phyloP scores from a whole-genome alignment of 2,113 vertebrate species.

The Xerus inauris region DNA sequence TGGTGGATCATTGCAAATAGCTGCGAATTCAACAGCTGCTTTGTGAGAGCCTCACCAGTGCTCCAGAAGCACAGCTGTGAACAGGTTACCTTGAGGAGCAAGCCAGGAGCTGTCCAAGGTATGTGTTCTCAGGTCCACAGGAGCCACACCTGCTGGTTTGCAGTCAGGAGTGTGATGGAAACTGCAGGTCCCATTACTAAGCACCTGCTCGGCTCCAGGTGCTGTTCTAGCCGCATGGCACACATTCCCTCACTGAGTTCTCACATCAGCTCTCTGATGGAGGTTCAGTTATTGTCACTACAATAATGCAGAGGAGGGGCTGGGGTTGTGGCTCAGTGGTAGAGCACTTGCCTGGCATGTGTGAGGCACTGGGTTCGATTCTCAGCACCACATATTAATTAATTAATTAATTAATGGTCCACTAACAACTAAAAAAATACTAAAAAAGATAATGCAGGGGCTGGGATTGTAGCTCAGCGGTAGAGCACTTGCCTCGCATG shows the following conservation, averaged over 20 bases:
- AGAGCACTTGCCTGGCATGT: too few relatives aligned
- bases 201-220: neutral
- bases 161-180: neutral
- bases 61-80: neutral
- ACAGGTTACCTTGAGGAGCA: neutral
- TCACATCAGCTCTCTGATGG: neutral
- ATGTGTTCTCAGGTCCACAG: neutral
- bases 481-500: too few relatives aligned
- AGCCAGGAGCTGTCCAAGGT: neutral
- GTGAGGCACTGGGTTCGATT: too few relatives aligned
- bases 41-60: neutral
- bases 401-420: too few relatives aligned
- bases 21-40: neutral
- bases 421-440: too few relatives aligned
- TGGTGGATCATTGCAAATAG: rapidly evolving
- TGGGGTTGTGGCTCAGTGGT: too few relatives aligned
- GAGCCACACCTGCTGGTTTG: neutral
- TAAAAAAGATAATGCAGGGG: too few relatives aligned
- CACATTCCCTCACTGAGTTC: neutral
- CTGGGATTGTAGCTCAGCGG: too few relatives aligned
- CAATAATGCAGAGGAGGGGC: neutral
- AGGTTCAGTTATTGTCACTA: neutral
- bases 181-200: neutral
- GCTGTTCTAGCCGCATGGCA: neutral
- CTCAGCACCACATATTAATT: too few relatives aligned